Base-by-base conservation (phyloP, 2,113 vertebrate genomes). In the Entomyzon cyanotis region DNA sequence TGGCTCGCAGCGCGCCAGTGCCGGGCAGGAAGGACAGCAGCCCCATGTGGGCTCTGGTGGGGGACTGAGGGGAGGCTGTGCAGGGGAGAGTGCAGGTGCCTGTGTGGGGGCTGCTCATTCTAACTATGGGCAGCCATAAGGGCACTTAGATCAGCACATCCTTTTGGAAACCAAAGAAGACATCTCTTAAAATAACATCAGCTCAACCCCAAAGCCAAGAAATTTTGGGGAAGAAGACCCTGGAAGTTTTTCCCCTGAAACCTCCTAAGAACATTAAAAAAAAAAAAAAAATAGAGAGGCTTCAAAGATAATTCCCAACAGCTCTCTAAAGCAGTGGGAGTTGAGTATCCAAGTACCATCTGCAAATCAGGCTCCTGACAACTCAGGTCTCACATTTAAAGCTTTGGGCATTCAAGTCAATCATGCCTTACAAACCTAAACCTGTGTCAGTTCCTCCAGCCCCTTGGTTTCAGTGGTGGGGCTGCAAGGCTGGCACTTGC, bases 11-110 rank as follows among this genome's bases (percentile, higher is more conserved):
- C 37, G 5, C 6, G 65, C n/a, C 1, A 0, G 1, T 7, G 31
- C 30, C 1, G 2, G 55, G 37, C 20, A 17, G 22, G 46, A 47
- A 24, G 64, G 30, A 37, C 9, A 3, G 50, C 25, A 52, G 82
- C 46, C n/a, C 41, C 7, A 0, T 0, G 10, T 3, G 47, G 8
- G 20, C 73, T 17, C 42, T 56, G 11, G 7, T 0, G 31, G 56
- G 50, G 25, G 9, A 49, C n/a, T 35, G 35, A n/a, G 31, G 7
- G 37, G 13, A 44, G 41, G 16, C 11, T 71, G 59, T 53, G 50
- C 50, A 31, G 42, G 4, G 44, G 15, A n/a, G 84, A 42, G 22
- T 15, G 28, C 37, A 28, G 52, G 24, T 1, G 5, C 41, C 44
- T 10, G 1, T 3, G 19, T 17, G 33, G 15, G 15, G 39, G 13